Base-by-base conservation (phyloP, 2,888 invertebrate species). In the Stenodera caucasica region DNA sequence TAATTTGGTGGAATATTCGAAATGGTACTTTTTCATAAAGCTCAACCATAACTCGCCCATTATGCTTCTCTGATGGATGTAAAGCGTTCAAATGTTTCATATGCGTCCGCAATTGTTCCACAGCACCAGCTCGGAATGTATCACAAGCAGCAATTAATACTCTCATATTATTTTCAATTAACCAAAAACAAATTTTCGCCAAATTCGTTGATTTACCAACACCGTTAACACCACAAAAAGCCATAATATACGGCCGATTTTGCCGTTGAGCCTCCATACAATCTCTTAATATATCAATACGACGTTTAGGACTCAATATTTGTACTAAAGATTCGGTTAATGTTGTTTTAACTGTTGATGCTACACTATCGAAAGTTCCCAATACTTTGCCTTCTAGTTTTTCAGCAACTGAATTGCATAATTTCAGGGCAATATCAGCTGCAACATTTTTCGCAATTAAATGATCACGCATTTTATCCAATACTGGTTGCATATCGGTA, bases 101-200 rank as follows among this genome's bases (percentile, higher is more conserved):
- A 81, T 99, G 99, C 0, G 99, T 99, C 37, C 98, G 86, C 69
- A 99, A 84, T 79, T 99, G 99, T 79, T 99, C 99, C 0, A 99
- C 99, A 23, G 99, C 99, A 61, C 99, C 99, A 0, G 99, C 98
- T 72, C 98, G 88, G 85, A 99, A 99, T 45, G 99, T 99, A 82
- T 99, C 99, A 78, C 99, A 98, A 18, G 99, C 99, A 7, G 99
- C 99, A 66, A 99, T 98, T 75, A 99, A 82, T 33, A 99, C 99
- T 33, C 91, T 89, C 78, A 96, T 88, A 72, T 94, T 92, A 81
- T 99, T 99, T 82, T 99, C 98, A 66, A 98, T 94, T 71, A 99
- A 83, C 99, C 99, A 99, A 82, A 99, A 99, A 74, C 97, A 96
- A 70, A 99, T 97, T 87, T 99, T 99, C 0, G 99, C 98, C 55